phyloP scores from a whole-genome alignment of 2,113 vertebrate species.

The Pangasianodon hypophthalmus region DNA sequence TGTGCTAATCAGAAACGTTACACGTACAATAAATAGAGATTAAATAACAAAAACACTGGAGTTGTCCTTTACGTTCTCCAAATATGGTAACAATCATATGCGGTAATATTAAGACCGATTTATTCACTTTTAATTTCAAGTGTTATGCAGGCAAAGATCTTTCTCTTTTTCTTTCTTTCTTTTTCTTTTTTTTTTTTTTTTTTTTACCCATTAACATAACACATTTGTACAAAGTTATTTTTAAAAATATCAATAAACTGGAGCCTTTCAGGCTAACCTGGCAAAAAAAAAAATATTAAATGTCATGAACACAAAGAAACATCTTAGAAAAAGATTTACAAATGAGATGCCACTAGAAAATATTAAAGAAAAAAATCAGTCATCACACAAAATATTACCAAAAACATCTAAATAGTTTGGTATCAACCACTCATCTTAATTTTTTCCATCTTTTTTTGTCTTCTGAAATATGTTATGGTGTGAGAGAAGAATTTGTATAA shows the following conservation, averaged over 20 bases:
- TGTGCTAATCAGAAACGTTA: neutral
- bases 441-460: constrained; percentile 57
- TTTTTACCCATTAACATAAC: constrained; percentile 90
- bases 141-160: constrained; percentile 90
- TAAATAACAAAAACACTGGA: neutral
- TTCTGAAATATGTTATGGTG: constrained; percentile 69
- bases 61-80: neutral
- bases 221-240: constrained; percentile 98
- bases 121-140: constrained; percentile 95
- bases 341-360: constrained; percentile 99
- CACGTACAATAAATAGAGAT: neutral
- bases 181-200: constrained; percentile 81
- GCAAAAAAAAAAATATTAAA: constrained; percentile 90
- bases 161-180: constrained; percentile 83
- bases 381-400: constrained; percentile 78
- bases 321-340: constrained; percentile 97
- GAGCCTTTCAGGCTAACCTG: constrained; percentile 93
- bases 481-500: constrained; percentile 66
- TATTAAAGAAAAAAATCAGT: constrained; percentile 72
- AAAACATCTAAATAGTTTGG: constrained; percentile 81
- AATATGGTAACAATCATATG: constrained; percentile 6
- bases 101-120: constrained; percentile 66
- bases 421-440: constrained; percentile 70
- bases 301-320: constrained; percentile 86
- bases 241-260: constrained; percentile 97